Conservation (phyloP, 2,113 vertebrate genomes). For the Hiodon alosoides region DNA sequence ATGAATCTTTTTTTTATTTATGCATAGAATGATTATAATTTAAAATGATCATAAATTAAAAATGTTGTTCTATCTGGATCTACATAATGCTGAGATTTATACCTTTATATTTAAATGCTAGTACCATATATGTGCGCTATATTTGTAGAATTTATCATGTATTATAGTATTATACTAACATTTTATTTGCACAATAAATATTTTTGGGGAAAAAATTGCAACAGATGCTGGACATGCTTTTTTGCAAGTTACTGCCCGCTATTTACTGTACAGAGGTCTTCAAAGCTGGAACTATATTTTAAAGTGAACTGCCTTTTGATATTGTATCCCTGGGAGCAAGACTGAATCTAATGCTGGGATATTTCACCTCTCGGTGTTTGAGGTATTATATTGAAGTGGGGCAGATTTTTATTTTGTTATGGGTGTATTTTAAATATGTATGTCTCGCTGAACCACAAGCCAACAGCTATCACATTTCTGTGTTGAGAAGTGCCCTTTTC, state of each 20-base stretch:
- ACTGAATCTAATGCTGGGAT: conserved; percentile 5
- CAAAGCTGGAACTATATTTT: background rate
- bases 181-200: background rate
- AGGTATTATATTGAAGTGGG: background rate
- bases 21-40: too few relatives aligned
- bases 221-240: too few relatives aligned
- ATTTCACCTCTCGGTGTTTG: background rate
- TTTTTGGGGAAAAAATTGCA: too few relatives aligned
- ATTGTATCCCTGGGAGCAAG: background rate
- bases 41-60: too few relatives aligned
- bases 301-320: background rate
- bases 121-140: too few relatives aligned
- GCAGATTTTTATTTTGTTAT: background rate
- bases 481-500: background rate
- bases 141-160: too few relatives aligned
- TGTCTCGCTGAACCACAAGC: background rate
- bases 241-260: background rate
- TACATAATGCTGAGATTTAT: too few relatives aligned
- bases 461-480: background rate
- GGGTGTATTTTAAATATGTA: background rate
- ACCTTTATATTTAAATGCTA: too few relatives aligned
- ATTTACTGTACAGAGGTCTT: background rate
- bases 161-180: too few relatives aligned
- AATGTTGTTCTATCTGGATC: too few relatives aligned
- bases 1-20: too few relatives aligned